A percentile compares a stretch with the other conserved stretches of the same genome.
phyloP scores from a whole-genome alignment of 2,888 invertebrate genomes.

The Thymelicus lineola region DNA sequence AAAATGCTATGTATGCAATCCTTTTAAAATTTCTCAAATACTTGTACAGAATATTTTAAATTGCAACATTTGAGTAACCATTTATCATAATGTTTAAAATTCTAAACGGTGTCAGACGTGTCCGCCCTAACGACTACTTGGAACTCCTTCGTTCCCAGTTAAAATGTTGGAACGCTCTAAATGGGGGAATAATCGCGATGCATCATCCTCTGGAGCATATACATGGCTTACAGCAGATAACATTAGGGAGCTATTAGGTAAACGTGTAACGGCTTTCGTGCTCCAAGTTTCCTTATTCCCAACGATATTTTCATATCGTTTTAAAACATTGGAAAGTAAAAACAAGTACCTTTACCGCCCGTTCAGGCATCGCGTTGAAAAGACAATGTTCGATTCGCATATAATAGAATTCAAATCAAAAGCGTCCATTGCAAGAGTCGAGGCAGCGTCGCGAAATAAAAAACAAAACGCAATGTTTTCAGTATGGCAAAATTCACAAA shows the following conservation, averaged over 20 bases:
- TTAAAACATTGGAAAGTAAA: slow-evolving; percentile 30
- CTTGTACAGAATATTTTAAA: slow-evolving; percentile 29
- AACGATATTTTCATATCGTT: slow-evolving; percentile 32
- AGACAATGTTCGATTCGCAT: slow-evolving; percentile 35
- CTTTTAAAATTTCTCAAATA: slow-evolving; percentile 22
- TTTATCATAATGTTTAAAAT: slow-evolving; percentile 54
- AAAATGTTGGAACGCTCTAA: slow-evolving; percentile 63
- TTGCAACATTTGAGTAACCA: slow-evolving; percentile 39
- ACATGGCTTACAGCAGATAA: slow-evolving; percentile 46
- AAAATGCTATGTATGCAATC: slow-evolving; percentile 23
- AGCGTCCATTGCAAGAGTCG: slow-evolving; percentile 27
- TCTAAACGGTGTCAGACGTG: slow-evolving; percentile 57
- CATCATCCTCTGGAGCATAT: slow-evolving; percentile 58
- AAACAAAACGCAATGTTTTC: slow-evolving; percentile 29
- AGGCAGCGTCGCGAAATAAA: slow-evolving; percentile 25
- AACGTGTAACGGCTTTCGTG: slow-evolving; percentile 43
- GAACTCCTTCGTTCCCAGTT: slow-evolving; percentile 53
- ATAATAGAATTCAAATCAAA: slow-evolving; percentile 34
- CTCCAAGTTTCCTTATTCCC: slow-evolving; percentile 35
- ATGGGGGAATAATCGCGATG: slow-evolving; percentile 72
- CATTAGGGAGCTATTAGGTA: slow-evolving; percentile 49
- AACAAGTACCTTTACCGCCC: slow-evolving; percentile 15
- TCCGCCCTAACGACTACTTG: slow-evolving; percentile 66
- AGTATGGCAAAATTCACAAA: slow-evolving; percentile 21
- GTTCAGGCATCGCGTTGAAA: slow-evolving; percentile 7